phyloP scores from a whole-genome alignment of 2,797 vertebrate species.

The Eospalax fontanierii region DNA sequence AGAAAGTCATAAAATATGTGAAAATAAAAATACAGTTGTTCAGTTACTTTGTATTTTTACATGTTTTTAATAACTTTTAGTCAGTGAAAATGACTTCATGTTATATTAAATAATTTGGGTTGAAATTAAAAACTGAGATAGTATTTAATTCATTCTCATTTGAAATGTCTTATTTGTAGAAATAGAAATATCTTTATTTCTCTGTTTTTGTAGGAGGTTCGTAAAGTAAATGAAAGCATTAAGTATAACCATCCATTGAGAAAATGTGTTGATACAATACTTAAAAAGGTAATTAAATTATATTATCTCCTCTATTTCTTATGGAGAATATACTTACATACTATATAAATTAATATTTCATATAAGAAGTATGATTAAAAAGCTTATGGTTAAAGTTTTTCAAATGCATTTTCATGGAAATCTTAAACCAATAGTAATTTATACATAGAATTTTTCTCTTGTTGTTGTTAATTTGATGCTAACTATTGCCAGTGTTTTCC shows the following conservation, averaged over 20 bases:
- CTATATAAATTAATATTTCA: constrained; percentile 15
- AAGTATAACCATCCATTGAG: constrained; percentile 98
- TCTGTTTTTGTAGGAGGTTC: constrained; percentile 93
- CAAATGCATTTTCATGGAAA: constrained; percentile 46
- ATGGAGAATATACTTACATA: constrained; percentile 29
- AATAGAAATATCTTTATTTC: constrained; percentile 54
- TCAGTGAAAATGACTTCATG: constrained; percentile 30
- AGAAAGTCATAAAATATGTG: constrained; percentile 36
- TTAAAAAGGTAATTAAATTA: constrained; percentile 93
- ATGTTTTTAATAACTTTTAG: constrained; percentile 63
- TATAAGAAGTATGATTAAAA: constrained; percentile 35
- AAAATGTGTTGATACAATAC: constrained; percentile 97
- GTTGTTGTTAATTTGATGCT: constrained; percentile 27
- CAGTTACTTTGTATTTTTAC: constrained; percentile 46
- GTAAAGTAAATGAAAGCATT: constrained; percentile 97
- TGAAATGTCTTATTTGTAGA: constrained; percentile 56
- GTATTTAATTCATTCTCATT: constrained; percentile 42
- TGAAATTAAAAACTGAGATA: constrained; percentile 46
- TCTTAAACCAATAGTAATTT: constrained; percentile 45
- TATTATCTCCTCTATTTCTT: constrained; percentile 21
- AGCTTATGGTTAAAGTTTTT: constrained; percentile 13
- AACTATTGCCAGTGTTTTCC: constrained; percentile 60
- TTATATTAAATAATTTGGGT: constrained; percentile 61
- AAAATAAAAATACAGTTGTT: constrained; percentile 3
- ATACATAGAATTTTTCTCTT: background rate